phyloP scores from a whole-genome alignment of 92 coral and sea anemone genomes.

The Epizoanthus illoricatus region DNA sequence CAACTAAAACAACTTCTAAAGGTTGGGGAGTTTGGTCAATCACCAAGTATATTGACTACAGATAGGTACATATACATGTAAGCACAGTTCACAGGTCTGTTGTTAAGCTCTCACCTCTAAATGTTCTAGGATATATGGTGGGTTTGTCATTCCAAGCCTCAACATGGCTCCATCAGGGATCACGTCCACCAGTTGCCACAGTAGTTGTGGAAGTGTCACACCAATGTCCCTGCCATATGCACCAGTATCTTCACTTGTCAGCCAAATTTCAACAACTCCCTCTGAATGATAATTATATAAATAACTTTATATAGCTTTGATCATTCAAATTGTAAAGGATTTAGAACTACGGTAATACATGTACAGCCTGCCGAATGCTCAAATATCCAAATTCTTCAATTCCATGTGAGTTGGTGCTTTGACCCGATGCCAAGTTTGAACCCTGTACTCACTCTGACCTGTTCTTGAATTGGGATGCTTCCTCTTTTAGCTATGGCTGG shows the following conservation, averaged over 20 bases:
- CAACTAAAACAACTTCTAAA: too few species aligned
- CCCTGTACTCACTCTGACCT: too few species aligned
- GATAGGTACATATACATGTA: neutral
- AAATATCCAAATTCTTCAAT: too few species aligned
- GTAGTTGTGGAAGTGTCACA: constrained; percentile 80
- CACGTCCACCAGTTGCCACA: constrained; percentile 98
- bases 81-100: neutral
- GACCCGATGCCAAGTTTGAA: too few species aligned
- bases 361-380: too few species aligned
- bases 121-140: constrained; percentile 98
- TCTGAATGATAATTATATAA: constrained; percentile 45
- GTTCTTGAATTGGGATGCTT: too few species aligned
- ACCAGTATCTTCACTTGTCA: constrained; percentile 98
- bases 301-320: neutral
- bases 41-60: neutral
- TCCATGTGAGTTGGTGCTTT: too few species aligned
- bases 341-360: too few species aligned
- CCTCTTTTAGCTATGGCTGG: too few species aligned
- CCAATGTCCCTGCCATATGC: constrained; percentile 98
- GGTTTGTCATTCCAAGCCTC: constrained; percentile 97
- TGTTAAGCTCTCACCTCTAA: constrained; percentile 64
- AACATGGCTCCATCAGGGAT: constrained; percentile 93
- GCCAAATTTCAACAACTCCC: constrained; percentile 99
- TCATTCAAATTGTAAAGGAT: too few species aligned
- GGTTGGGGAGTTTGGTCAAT: neutral